phyloP scores from a whole-genome alignment of 2,888 invertebrate genomes.

The Pseudoips prasinana region DNA sequence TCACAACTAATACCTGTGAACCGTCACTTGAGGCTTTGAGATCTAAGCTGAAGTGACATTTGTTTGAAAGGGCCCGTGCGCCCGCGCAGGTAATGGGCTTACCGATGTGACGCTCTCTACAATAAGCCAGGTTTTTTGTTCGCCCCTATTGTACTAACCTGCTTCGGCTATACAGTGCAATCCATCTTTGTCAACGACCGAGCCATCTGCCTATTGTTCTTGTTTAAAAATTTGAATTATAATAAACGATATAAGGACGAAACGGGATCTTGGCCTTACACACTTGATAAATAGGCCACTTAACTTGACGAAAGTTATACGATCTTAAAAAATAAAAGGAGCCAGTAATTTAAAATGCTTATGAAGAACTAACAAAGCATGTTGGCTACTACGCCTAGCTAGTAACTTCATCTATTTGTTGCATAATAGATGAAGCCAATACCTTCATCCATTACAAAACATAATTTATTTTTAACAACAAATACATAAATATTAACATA shows the following conservation, averaged over 20 bases:
- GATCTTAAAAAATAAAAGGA: constrained; percentile 11
- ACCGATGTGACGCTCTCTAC: constrained; percentile 51
- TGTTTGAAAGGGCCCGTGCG: constrained; percentile 61
- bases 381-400: no score
- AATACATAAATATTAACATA: constrained; percentile 62
- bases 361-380: no score
- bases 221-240: constrained; percentile 74
- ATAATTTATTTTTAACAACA: constrained; percentile 46
- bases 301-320: constrained; percentile 19
- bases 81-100: constrained; percentile 64
- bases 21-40: constrained; percentile 44
- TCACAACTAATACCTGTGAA: constrained; percentile 51
- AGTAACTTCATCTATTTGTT: no score
- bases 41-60: constrained; percentile 55
- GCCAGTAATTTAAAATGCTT: constrained; percentile 16
- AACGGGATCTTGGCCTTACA: constrained; percentile 42
- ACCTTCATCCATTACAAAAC: constrained; percentile 20
- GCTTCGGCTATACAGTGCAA: constrained; percentile 49
- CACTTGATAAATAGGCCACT: constrained; percentile 30
- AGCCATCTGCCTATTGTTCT: constrained; percentile 69
- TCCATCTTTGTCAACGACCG: constrained; percentile 68
- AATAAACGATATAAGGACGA: constrained; percentile 52
- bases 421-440: no score
- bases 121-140: constrained; percentile 60
- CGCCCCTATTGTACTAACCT: constrained; percentile 53